Evolutionary conservation across 2,113 vertebrate genomes (phyloP), one percentile per base, ranked within the genome.

Genomic region (Benitochromis conjunctus): DNA sequence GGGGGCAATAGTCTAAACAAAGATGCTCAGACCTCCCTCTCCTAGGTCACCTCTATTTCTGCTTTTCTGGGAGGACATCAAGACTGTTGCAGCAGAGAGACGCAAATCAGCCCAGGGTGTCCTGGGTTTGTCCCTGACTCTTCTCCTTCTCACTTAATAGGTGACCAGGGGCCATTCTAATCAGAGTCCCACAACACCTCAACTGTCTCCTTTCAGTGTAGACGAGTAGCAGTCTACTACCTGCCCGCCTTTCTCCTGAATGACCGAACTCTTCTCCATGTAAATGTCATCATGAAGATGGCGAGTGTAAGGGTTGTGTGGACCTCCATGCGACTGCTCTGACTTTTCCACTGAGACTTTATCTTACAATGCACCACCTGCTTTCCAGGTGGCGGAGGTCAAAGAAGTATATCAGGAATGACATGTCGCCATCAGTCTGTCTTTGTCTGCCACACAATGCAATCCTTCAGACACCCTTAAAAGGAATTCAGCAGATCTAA

Each of bases 101-200:
- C 2, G 0, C 16, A 51, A 51, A 74, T 29, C 41, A 16, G 26
- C 48, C 21, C 21, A 18, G 66, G 21, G 41, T 74, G 3, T 31
- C 69, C 43, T 19, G 69, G 69, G 4, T 74, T 48, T 51, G 0
- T 76, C 16, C 48, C 43, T 4, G 3, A 2, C 43, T 19, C 43
- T 19, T 29, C 43, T 51, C 14, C 14, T 51, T 76, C 43, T 76
- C 43, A 51, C 29, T 1, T 51, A 31, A 31, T 29, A 74, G 24
- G 0, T 48, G n/a, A 0, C 41, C 1, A 11, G 14, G 24, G 24
- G 0, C 14, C 6, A 51, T 51, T 76, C 24, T 76, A 19, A 43
- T 2, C 16, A 19, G 1, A 48, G 19, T 74, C 24, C 41, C 14
- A 26, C 48, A 48, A 26, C 66, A 48, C 5, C 24, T 74, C 9